Base-by-base conservation (phyloP, 2,888 invertebrate species). In the Meiosimyza platycephala region DNA sequence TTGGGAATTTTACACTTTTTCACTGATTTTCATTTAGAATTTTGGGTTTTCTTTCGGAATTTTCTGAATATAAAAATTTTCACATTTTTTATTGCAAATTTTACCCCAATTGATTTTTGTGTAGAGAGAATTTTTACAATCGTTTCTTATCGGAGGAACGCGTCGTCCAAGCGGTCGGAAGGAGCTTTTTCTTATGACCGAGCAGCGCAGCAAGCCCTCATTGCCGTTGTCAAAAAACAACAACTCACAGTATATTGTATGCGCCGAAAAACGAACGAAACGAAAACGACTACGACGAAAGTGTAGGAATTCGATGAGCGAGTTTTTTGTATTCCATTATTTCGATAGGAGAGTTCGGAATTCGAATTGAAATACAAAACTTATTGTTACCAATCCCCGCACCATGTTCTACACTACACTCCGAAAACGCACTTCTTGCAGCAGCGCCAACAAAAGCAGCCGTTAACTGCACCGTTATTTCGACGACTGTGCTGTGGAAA, bases 141-240 rank as follows among this genome's bases (percentile, higher is more conserved):
- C 54, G 54, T 16, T 33, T 63, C 54, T 47, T 40, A 15, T 64
- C 62, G 68, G 47, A 48, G 54, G 50, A 59, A 18, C 40, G 48
- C 62, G 70, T 40, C 70, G 52, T 70, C 70, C 63, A 63, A 52
- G 63, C 59, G 54, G 70, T 70, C 63, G 70, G 54, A 70, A 63
- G 70, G 77, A 82, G 81, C 82, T 82, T 82, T 82, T 82, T 79
- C 80, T 80, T 80, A 78, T 80, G 80, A 78, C 76, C 78, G 79
- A 71, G 60, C 47, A 48, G 69, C 74, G 59, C 3, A 74, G 73
- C 28, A 69, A 40, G 4, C 40, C 6, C 40, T 40, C 40, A 40
- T 40, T 40, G 40, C 40, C 40, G 40, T 40, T 40, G 40, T 40
- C 40, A 40, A 40, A 40, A 40, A 40, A 40, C 12, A 57, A 28